Percentiles rank a stretch among this genome's conserved stretches.
phyloP scores from a whole-genome alignment of 2,888 invertebrate species.

The Lathronympha strigana region DNA sequence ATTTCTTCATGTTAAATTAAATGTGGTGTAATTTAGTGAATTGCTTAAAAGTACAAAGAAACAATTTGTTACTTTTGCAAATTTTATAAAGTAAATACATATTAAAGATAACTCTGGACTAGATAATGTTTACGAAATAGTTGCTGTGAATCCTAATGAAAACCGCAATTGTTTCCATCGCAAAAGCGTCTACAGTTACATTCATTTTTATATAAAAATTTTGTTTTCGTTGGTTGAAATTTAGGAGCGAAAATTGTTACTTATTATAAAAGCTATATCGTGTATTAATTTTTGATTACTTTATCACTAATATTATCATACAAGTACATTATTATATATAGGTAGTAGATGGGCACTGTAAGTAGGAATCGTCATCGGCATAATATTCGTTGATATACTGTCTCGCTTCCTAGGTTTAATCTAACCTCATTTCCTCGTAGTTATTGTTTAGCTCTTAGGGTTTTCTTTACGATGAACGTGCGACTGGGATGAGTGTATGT shows the following conservation, averaged over 20 bases:
- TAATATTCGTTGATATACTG: conserved; percentile 66
- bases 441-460: conserved; percentile 67
- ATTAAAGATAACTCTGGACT: conserved; percentile 72
- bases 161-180: conserved; percentile 66
- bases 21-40: conserved; percentile 85
- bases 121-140: conserved; percentile 79
- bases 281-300: conserved; percentile 65
- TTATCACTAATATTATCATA: conserved; percentile 61
- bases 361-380: conserved; percentile 62
- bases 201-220: conserved; percentile 63
- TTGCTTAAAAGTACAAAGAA: conserved; percentile 89
- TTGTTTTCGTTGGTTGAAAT: conserved; percentile 69
- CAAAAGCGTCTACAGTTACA: conserved; percentile 58
- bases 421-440: conserved; percentile 68
- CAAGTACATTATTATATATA: conserved; percentile 58
- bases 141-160: conserved; percentile 75
- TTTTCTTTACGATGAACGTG: conserved; percentile 70
- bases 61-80: conserved; percentile 89
- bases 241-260: conserved; percentile 77
- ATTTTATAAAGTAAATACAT: conserved; percentile 86
- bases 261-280: conserved; percentile 71
- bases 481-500: conserved; percentile 74
- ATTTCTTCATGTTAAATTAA: conserved; percentile 77
- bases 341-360: conserved; percentile 63
- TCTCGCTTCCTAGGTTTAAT: conserved; percentile 68